These are phyloP conservation scores for Indicator maculatus DNA, from an alignment of 2,113 vertebrate species.

Conservation along the genomic window DNA sequence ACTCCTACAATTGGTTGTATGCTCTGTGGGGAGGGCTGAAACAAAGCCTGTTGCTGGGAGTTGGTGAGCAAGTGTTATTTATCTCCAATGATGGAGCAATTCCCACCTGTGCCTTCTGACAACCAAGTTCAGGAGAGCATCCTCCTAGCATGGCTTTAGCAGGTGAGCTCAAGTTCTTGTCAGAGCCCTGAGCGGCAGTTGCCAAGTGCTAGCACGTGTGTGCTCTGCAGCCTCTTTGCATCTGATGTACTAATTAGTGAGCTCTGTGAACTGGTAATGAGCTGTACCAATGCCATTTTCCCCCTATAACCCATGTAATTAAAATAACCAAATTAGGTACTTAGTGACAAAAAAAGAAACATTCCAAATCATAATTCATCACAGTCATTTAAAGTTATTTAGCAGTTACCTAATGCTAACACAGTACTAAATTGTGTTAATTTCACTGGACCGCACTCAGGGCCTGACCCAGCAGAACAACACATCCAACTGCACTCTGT, in stretches of 20 bases:
- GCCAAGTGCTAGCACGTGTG: background rate
- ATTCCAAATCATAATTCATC: background rate
- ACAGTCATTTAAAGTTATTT: background rate
- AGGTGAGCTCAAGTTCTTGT: background rate
- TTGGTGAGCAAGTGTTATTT: background rate
- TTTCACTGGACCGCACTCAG: background rate
- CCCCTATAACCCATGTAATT: background rate
- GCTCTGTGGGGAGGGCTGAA: background rate
- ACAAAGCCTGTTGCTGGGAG: background rate
- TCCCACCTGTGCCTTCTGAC: background rate
- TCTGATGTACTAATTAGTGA: background rate
- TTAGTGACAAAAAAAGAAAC: background rate
- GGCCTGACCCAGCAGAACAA: background rate
- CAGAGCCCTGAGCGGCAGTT: background rate
- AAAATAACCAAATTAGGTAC: background rate
- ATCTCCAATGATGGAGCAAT: background rate
- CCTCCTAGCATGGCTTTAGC: background rate
- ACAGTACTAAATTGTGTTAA: background rate
- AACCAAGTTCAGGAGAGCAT: background rate
- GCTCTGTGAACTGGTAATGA: constrained; percentile 22
- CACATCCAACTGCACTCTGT: background rate
- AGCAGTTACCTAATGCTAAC: background rate
- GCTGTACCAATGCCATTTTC: background rate
- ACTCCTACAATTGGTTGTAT: accelerated
- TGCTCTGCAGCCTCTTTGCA: background rate